Evolutionary conservation across 1,140 invertebrate species (phyloP).

Genomic region (Hypothenemus hampei): DNA sequence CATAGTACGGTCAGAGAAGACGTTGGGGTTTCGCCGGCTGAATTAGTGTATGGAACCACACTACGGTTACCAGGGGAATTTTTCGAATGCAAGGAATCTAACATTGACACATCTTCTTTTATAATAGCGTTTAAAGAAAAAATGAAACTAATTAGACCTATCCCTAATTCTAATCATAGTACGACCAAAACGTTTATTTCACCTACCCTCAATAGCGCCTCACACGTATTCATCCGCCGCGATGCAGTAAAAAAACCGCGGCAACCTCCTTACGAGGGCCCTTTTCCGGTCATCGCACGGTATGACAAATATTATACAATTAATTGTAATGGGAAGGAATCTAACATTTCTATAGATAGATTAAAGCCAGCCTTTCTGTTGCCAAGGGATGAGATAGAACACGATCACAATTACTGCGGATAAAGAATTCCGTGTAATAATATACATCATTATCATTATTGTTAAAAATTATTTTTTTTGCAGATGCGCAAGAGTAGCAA

Average conservation of each 20-base stretch:
- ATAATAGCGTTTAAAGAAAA: not conserved
- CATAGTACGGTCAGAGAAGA: conserved; percentile 31
- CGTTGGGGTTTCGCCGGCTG: conserved; percentile 34
- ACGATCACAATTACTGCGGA: too few species aligned
- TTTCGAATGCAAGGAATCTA: not conserved
- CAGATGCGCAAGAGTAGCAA: too few species aligned
- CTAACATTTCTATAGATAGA: not conserved
- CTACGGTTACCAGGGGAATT: conserved; percentile 36
- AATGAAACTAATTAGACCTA: conserved; percentile 1
- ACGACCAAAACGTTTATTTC: not conserved
- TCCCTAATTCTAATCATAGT: not conserved
- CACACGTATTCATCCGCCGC: conserved; percentile 3
- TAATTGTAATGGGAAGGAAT: not conserved
- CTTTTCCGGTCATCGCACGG: not conserved
- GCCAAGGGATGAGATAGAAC: not conserved
- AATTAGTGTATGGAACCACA: conserved; percentile 37
- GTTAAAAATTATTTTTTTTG: too few species aligned
- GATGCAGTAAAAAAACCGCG: conserved; percentile 1
- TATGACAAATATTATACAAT: not conserved
- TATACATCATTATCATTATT: too few species aligned
- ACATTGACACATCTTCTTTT: not conserved
- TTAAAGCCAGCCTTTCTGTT: not conserved
- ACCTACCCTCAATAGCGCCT: not conserved
- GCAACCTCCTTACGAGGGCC: not conserved
- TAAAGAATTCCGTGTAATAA: too few species aligned